Evolutionary conservation across 2,113 vertebrate species (phyloP).

Genomic region (Mormyrus iriodes): DNA sequence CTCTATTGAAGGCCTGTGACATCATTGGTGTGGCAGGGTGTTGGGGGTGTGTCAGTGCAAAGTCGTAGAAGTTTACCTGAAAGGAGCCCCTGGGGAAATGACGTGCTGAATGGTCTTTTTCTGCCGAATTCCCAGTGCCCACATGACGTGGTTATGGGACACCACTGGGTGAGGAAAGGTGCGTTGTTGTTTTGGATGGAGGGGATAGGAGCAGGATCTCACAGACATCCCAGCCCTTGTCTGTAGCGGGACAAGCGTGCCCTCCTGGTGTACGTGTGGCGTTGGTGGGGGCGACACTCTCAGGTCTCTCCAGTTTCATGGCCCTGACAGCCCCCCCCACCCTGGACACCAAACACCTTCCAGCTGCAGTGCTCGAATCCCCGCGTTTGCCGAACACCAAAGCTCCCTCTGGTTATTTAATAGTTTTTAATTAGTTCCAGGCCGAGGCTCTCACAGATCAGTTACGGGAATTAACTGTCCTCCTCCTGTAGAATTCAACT

Average conservation of each 20-base stretch:
- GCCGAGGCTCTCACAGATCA: constrained; percentile 44
- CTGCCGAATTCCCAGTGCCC: background rate
- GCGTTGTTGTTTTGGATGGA: background rate
- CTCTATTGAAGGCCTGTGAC: background rate
- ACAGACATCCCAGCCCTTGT: background rate
- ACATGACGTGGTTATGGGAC: background rate
- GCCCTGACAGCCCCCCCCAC: constrained; percentile 33
- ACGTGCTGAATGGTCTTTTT: background rate
- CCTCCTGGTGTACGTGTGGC: background rate
- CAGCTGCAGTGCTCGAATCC: constrained; percentile 52
- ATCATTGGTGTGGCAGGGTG: background rate
- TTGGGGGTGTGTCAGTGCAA: background rate
- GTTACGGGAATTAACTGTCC: constrained; percentile 46
- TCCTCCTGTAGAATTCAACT: constrained; percentile 44
- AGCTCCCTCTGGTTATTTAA: constrained; percentile 36
- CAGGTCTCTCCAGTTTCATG: constrained; percentile 49
- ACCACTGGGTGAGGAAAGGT: background rate
- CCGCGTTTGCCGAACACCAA: constrained; percentile 47
- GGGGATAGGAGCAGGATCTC: background rate
- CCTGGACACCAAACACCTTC: constrained; percentile 48
- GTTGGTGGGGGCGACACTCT: background rate
- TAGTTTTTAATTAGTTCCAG: constrained; percentile 61
- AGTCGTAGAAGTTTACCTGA: background rate
- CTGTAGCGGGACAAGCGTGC: background rate
- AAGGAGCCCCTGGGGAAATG: constrained; percentile 2